Percentiles rank a stretch among this genome's conserved stretches.
Evolutionary conservation across 1,140 invertebrate genomes (phyloP).

Genomic region (Drosophila melanogaster): Release_6_plus_ISO1_MT NT_037436.4:13446501-13447000

Average conservation of each 20-base stretch:
- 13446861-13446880: slow-evolving; percentile 97
- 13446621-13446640: slow-evolving; percentile 64
- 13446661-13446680: slow-evolving; percentile 65
- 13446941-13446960: slow-evolving; percentile 42
- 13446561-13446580: slow-evolving; percentile 43
- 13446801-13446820: slow-evolving; percentile 29
- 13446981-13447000: slow-evolving; percentile 49
- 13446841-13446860: slow-evolving; percentile 93
- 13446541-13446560: slow-evolving; percentile 51
- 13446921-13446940: slow-evolving; percentile 12
- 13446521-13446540: slow-evolving; percentile 74
- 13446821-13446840: slow-evolving; percentile 93
- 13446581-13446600: slow-evolving; percentile 49
- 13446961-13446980: slow-evolving; percentile 35
- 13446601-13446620: slow-evolving; percentile 66
- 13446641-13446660: slow-evolving; percentile 76
- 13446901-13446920: slow-evolving; percentile 34
- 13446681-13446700: slow-evolving; percentile 83
- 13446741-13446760: slow-evolving; percentile 80
- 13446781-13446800: slow-evolving; percentile 52
- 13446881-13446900: slow-evolving; percentile 87
- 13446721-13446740: slow-evolving; percentile 81
- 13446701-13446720: slow-evolving; percentile 83
- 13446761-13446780: slow-evolving; percentile 71
- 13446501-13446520: slow-evolving; percentile 67